Evolutionary conservation across 2,797 vertebrate genomes (phyloP), one percentile per base, ranked within the genome.

Genomic region (Lagothrix lagotricha): DNA sequence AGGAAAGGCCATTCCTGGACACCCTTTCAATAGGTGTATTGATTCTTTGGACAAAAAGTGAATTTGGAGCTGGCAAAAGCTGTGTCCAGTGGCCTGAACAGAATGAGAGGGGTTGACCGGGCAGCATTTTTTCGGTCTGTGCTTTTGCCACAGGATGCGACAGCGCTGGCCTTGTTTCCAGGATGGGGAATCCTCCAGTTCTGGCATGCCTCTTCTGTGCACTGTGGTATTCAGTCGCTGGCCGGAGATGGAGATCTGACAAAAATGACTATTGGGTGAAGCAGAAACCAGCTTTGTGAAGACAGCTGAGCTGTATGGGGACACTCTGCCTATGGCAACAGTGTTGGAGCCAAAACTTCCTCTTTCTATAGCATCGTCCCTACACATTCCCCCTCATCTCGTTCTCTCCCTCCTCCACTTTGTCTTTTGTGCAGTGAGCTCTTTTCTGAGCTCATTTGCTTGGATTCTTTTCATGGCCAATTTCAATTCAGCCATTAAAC

Each of bases 1-100:
- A 95, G 84, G 57, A 83, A 85, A 95, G 98, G 96, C 97, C 94
- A 93, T 76, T 91, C 64, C 64, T 98, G 95, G 94, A 97, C 97
- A 97, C 75, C 75, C 83, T 89, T 92, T 96, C 98, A 95, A 86
- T 90, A 81, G 95, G 93, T 94, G 95, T 57, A 76, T 97, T 96
- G 97, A 95, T 98, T 87, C 88, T 90, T 72, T 95, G 94, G 75
- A 97, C 97, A 97, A 96, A 98, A 97, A 97, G 70, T 93, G 82
- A 94, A 79, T 92, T 92, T 92, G 91, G 15, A 90, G 75, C 72
- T 95, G 97, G 93, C 90, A 84, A 72, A 92, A 10, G 50, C 89
- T 48, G 81, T 39, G 57, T 86, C 94, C 94, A 96, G 85, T 58
- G 57, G 94, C 82, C 94, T 75, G 88, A 70, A 84, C 76, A 94